Evolutionary conservation across 1,140 invertebrate genomes (phyloP).

Genomic region (Conus ventricosus): DNA sequence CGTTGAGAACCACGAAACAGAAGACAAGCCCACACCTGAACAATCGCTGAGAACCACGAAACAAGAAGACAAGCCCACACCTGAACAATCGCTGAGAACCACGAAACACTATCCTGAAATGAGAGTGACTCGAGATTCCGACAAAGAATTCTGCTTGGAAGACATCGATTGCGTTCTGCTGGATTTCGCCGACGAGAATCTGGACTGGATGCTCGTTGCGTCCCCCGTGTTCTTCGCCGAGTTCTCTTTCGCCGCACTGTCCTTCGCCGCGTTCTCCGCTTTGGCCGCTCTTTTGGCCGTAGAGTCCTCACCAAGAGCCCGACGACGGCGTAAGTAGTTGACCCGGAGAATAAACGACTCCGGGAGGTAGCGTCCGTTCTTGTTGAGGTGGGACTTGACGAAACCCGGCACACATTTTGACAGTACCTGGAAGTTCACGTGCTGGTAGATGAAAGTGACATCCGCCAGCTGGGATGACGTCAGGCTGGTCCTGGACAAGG

Average conservation of each 20-base stretch:
- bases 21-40: no score
- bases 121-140: not conserved
- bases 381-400: conserved; percentile 20
- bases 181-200: not conserved
- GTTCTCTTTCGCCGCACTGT: conserved; percentile 3
- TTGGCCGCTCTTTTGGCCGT: conserved; percentile 12
- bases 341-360: conserved; percentile 37
- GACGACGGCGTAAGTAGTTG: conserved; percentile 32
- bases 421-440: conserved; percentile 19
- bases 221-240: not conserved
- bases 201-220: not conserved
- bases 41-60: no score
- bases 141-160: not conserved
- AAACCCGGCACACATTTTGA: conserved; percentile 25
- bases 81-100: no score
- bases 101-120: not conserved
- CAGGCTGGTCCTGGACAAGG: conserved; percentile 14
- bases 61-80: no score
- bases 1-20: no score
- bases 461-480: conserved; percentile 8
- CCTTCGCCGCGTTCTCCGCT: not conserved
- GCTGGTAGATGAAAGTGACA: conserved; percentile 30
- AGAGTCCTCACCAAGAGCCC: conserved; percentile 28
- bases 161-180: not conserved
- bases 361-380: conserved; percentile 22